phyloP scores from a whole-genome alignment of 2,797 vertebrate genomes.

The Tragelaphus oryx region DNA sequence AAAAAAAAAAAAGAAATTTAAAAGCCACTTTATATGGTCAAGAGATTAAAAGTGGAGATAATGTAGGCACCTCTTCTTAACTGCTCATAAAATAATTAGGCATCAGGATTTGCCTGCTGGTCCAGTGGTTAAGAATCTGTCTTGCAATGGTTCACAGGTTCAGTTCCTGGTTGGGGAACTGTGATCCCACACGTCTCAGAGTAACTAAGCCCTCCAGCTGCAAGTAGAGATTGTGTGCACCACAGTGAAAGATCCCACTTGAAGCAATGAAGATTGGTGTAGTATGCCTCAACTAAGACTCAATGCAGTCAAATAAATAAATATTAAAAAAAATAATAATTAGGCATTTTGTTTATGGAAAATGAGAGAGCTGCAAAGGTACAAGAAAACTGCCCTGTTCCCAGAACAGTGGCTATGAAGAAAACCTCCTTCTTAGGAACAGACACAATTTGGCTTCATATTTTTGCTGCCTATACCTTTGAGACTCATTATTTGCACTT shows the following conservation, averaged over 20 bases:
- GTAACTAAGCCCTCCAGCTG: not conserved
- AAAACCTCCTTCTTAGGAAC: not conserved
- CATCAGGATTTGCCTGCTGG: not conserved
- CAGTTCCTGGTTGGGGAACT: not conserved
- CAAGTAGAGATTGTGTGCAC: not conserved
- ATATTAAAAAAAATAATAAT: not conserved
- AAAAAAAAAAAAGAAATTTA: not conserved
- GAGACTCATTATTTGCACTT: not conserved
- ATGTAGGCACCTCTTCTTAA: not conserved
- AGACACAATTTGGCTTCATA: not conserved
- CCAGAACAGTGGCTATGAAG: not conserved
- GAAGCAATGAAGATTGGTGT: not conserved
- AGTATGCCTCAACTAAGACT: not conserved
- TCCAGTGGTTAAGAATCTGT: not conserved
- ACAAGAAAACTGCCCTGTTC: not conserved
- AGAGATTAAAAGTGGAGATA: not conserved
- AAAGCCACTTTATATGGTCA: not conserved
- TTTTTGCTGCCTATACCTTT: not conserved
- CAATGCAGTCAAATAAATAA: not conserved
- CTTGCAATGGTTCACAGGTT: not conserved
- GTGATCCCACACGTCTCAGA: not conserved
- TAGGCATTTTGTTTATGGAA: not conserved
- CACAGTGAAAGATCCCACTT: not conserved
- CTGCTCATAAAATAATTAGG: not conserved
- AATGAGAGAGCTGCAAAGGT: not conserved